These are phyloP conservation scores for Holothuria leucospilota DNA, from an alignment of 53 echinoderm and acorn worm species.

Conservation along the genomic window DNA sequence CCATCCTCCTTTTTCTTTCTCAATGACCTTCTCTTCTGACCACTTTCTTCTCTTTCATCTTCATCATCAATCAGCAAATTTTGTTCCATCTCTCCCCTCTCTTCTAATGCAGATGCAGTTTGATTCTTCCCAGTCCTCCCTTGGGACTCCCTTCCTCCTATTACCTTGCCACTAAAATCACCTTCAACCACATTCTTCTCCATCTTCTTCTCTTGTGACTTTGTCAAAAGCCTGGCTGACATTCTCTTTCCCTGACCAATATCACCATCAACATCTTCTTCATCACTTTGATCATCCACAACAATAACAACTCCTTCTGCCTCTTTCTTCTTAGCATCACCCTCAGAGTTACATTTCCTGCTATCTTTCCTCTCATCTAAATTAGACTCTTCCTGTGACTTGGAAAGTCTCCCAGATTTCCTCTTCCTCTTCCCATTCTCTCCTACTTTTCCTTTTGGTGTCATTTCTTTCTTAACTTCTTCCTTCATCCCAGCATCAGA, in stretches of 20 bases:
- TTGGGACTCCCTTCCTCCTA: not conserved
- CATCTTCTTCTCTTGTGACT: not conserved
- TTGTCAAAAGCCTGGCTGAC: not conserved
- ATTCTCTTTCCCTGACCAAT: not conserved
- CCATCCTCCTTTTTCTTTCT: constrained; percentile 13
- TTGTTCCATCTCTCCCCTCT: too few species aligned
- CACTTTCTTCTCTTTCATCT: not conserved
- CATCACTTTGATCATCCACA: not conserved
- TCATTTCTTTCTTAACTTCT: not conserved
- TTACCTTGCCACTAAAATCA: not conserved
- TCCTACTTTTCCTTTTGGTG: too few species aligned
- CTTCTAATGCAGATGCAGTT: too few species aligned
- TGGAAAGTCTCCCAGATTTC: constrained; percentile 4
- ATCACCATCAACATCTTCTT: too few species aligned
- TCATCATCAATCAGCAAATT: not conserved
- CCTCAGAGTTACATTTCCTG: not conserved
- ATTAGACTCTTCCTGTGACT: constrained; percentile 2
- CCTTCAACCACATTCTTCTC: not conserved
- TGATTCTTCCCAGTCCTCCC: not conserved
- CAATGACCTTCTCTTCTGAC: not conserved
- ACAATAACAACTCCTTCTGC: not conserved
- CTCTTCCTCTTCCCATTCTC: not conserved
- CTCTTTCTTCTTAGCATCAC: not conserved
- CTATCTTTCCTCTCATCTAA: not conserved
- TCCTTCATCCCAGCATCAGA: not conserved